Evolutionary conservation across 1,140 invertebrate species (phyloP), one percentile per base, ranked within the genome.

Genomic region (Trachymyrmex septentrionalis): DNA sequence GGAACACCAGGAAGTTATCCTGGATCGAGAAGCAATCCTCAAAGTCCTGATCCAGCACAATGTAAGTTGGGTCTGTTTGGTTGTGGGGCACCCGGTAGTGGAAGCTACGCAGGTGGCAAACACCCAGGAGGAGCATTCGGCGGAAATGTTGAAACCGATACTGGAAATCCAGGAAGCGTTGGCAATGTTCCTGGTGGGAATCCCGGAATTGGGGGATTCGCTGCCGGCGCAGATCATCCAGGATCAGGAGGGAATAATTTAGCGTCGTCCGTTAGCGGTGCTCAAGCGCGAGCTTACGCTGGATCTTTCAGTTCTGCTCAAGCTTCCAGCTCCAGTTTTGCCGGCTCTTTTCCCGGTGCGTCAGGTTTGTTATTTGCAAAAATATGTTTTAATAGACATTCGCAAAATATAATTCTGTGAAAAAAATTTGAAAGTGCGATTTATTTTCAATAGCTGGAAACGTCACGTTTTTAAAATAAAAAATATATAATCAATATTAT

Each of bases 261-360:
- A 10, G 53, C 53, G 16, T n/a, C 44, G n/a, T 16, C 72, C 6
- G 12, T 78, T 48, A 4, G 55, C 19, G 69, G 24, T n/a, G 75
- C 50, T 0, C 57, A 78, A 0, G 19, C 81, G 10, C 55, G 72
- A 38, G 14, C 82, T 64, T 64, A 66, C 3, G 30, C 82, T 38
- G 88, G 77, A 14, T 53, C 88, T 0, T 61, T 80, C 0, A 80
- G 87, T 34, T 53, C 50, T 1, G 27, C 88, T 2, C 87, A 85
- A 50, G 71, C 88, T 19, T 76, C 84, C 14, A 85, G 72, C 21
- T 86, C 84, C 9, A 85, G 61, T 38, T 76, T 21, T 16, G 63
- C 88, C 4, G 16, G 14, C 3, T 48, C 64, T 16, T 21, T 9
- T 16, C 16, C 76, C 0, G 19, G 53, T 10, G 6, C 64, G 3